These are phyloP conservation scores for Pimpla rufipes DNA, from an alignment of 2,888 invertebrate species.

Conservation along the genomic window DNA sequence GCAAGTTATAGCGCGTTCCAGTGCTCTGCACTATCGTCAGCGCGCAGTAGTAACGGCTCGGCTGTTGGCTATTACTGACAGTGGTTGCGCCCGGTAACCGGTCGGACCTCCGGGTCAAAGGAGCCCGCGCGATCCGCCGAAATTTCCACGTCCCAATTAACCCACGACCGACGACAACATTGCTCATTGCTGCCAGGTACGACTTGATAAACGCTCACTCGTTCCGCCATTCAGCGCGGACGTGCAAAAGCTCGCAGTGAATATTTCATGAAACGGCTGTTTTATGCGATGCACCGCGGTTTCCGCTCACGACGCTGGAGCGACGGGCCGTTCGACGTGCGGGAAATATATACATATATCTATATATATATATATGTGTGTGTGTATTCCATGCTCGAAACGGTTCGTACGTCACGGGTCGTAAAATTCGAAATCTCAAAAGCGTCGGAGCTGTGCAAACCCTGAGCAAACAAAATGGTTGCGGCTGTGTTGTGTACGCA, in stretches of 20 bases:
- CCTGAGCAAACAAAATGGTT: not conserved
- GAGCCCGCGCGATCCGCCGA: slow-evolving; percentile 23
- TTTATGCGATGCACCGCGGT: slow-evolving; percentile 10
- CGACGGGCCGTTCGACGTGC: not conserved
- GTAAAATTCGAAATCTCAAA: slow-evolving; percentile 7
- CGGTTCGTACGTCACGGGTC: not conserved
- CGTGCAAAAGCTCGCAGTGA: not conserved
- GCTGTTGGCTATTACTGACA: slow-evolving; percentile 30
- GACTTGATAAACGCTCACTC: slow-evolving; percentile 18
- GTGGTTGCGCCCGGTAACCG: slow-evolving; percentile 49
- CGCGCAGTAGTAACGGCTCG: slow-evolving; percentile 32
- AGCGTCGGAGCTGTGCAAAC: not conserved
- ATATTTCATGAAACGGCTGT: slow-evolving; percentile 21
- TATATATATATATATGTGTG: too few relatives aligned
- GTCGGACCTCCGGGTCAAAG: slow-evolving; percentile 30
- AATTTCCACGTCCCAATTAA: slow-evolving; percentile 72
- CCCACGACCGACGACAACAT: slow-evolving; percentile 61
- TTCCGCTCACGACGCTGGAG: not conserved
- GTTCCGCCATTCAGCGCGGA: slow-evolving; percentile 1
- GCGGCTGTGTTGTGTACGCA: not conserved
- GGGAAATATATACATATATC: slow-evolving; percentile 18
- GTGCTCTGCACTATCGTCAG: slow-evolving; percentile 46
- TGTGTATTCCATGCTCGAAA: not conserved
- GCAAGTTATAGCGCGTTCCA: slow-evolving; percentile 38
- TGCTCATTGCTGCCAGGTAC: slow-evolving; percentile 17